Base-by-base conservation (phyloP, 1,140 invertebrate genomes). In the Drosophila ficusphila region DNA sequence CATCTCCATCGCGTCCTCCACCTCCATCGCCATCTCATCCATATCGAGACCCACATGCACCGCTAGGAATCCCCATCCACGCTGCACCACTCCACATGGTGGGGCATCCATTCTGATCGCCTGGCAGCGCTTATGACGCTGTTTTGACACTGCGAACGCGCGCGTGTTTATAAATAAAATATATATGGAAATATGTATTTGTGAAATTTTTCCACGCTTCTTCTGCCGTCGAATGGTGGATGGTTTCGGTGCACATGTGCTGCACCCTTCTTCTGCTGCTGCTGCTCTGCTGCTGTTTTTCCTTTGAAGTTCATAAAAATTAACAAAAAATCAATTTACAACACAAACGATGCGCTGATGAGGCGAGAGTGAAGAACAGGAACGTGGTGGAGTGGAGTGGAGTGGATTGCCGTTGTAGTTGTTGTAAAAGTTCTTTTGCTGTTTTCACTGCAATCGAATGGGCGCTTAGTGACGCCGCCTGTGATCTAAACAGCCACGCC, bases 261-360 rank as follows among this genome's bases (percentile, higher is more conserved):
- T 42, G 68, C 76, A 85, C 79, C 79, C 81, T 76, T 85, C 61
- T 64, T 19, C 3, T 19, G 18, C 38, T 41, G n/a, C 12, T 47
- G 6, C 6, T n/a, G 16, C 39, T 29, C 6, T n/a, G 16, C 39
- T 29, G 16, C 36, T 18, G 16, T 41, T 41, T 60, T 81, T 71
- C 67, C 81, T 85, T 85, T 85, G 81, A 85, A 85, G 81, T 85
- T 86, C 81, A 85, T 85, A 73, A 73, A 85, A 85, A 85, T 85
- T 85, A 86, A 85, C 76, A 69, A 86, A 86, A 85, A 85, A 76
- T 79, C 81, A 85, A 86, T 85, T 85, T 85, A 86, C 42, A 65
- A 46, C 76, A 76, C 81, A 85, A 86, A 86, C 79, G 82, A 81
- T 38, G 82, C 72, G 57, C 76, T 86, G 79, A 85, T 85, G 79